phyloP scores from a whole-genome alignment of 2,113 vertebrate species.

The Peromyscus californicus region DNA sequence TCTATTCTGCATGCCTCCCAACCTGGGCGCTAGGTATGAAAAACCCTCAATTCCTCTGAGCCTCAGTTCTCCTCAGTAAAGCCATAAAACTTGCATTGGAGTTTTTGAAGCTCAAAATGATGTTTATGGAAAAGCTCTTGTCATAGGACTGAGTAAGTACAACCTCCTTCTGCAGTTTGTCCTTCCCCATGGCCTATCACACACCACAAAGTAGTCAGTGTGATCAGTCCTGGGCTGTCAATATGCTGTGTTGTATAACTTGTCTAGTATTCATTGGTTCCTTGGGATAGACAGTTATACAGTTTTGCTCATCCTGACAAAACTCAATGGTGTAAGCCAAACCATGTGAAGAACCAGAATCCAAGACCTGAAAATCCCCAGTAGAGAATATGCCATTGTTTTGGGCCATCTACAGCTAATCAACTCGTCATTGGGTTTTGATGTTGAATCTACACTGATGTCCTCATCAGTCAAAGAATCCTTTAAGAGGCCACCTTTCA shows the following conservation, averaged over 20 bases:
- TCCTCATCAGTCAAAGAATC: background rate
- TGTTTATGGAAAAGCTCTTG: background rate
- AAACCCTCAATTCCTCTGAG: background rate
- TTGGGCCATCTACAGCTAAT: background rate
- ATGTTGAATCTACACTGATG: background rate
- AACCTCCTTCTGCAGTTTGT: background rate
- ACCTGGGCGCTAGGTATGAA: background rate
- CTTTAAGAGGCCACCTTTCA: background rate
- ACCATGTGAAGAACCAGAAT: background rate
- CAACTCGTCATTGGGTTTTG: background rate
- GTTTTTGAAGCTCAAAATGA: conserved; percentile 3
- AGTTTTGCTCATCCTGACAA: background rate
- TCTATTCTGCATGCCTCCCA: background rate
- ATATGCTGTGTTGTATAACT: background rate
- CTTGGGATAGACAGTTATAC: background rate
- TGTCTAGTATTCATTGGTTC: background rate
- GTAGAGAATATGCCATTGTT: background rate
- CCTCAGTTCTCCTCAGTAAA: background rate
- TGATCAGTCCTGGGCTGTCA: background rate
- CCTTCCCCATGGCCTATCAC: background rate
- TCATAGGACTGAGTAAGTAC: background rate
- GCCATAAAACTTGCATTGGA: background rate
- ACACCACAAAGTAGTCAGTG: background rate
- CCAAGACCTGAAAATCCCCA: background rate
- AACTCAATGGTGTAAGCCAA: background rate